Base-by-base conservation (phyloP, 2,113 vertebrate species). In the Anolis carolinensis region DNA sequence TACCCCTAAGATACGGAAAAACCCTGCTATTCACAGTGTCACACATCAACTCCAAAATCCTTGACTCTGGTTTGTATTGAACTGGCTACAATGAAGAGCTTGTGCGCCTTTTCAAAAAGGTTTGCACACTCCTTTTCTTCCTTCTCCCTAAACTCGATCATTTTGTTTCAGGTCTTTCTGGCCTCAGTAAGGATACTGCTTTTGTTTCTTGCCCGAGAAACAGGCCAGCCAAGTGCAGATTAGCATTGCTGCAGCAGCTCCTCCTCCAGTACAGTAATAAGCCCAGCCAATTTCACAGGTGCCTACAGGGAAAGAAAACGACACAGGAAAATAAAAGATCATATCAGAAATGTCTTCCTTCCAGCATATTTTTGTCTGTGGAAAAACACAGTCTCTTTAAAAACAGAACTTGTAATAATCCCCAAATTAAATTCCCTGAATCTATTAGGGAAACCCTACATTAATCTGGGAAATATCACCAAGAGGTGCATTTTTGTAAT, bases 261-360 rank as follows among this genome's bases (percentile, higher is more conserved):
- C 98, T 0, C 97, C 98, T 0, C 98, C 98, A 0, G 98, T 98
- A 96, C 98, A 99, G 95, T 98, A 99, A 92, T 97, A 99, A 25
- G 98, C 98, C 99, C 99, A 99, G 94, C 99, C 98, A 13, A 99
- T 97, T 94, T 98, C 97, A 95, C 99, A 99, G 74, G 97, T 97
- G 48, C 98, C 99, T 99, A 27, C 44, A 93, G 72, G 83, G 87
- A 18, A 81, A 70, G 89, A 90, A 79, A 79, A 72, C 36, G 67
- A 73, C 71, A 75, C 32, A 82, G 6, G 52, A 11, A 55, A 82
- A n/a, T 2, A 65, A 50, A 65, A 50, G 30, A 79, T 18, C 36
- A 36, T 27, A 84, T 20, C 8, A 32, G 13, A 36, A 13, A 34
- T 36, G 27, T 1, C 21, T 30, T 70, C 10, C 14, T 72, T 71